These are phyloP conservation scores for Neodiprion pinetum DNA, from an alignment of 1,140 invertebrate genomes.

Conservation along the genomic window DNA sequence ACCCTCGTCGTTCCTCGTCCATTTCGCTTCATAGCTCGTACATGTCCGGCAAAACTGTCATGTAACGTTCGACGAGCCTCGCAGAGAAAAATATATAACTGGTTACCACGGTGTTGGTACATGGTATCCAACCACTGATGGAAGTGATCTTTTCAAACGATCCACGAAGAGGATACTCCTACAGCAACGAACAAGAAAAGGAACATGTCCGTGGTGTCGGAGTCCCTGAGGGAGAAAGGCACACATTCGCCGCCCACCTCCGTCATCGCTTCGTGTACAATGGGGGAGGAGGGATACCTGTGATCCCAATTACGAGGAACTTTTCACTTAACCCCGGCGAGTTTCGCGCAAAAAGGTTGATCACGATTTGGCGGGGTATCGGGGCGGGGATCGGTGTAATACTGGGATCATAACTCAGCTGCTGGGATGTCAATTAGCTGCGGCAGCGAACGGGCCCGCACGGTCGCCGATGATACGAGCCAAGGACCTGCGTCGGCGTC, in stretches of 20 bases:
- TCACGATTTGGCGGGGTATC: slow-evolving; percentile 33
- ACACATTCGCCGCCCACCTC: not conserved
- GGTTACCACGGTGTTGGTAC: too few species aligned
- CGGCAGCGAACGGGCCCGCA: slow-evolving; percentile 22
- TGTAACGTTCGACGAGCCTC: too few species aligned
- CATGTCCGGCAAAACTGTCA: too few species aligned
- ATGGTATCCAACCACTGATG: too few species aligned
- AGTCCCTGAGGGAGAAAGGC: too few species aligned
- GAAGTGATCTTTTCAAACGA: too few species aligned
- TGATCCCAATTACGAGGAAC: slow-evolving; percentile 9
- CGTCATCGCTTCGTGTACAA: slow-evolving; percentile 9
- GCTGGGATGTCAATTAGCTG: slow-evolving; percentile 33
- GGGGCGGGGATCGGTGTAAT: slow-evolving; percentile 29
- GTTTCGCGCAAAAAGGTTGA: slow-evolving; percentile 29
- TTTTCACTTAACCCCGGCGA: slow-evolving; percentile 11
- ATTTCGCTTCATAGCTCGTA: too few species aligned
- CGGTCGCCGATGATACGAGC: slow-evolving; percentile 22
- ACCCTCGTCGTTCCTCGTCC: too few species aligned
- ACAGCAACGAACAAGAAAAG: too few species aligned
- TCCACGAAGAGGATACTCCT: too few species aligned
- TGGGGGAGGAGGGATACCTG: not conserved
- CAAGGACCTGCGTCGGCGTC: slow-evolving; percentile 15
- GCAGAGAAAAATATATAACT: too few species aligned
- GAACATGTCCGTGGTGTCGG: too few species aligned
- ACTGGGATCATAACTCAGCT: slow-evolving; percentile 32